These are phyloP conservation scores for Polymixis flavicincta DNA, from an alignment of 2,888 invertebrate genomes.

Conservation along the genomic window DNA sequence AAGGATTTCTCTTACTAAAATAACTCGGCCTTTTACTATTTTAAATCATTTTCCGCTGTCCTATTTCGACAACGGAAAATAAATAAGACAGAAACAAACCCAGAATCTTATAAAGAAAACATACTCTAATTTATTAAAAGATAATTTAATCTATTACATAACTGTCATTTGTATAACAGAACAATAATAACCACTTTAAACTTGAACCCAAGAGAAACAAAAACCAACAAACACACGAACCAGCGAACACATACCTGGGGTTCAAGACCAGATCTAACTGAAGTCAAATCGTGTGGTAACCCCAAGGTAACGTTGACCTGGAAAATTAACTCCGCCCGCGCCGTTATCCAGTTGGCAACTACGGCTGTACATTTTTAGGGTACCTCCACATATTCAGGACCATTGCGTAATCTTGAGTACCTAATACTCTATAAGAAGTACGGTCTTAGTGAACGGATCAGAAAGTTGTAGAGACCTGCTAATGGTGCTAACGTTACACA, in stretches of 20 bases:
- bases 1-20: neutral
- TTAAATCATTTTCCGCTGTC: neutral
- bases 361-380: conserved; percentile 66
- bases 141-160: neutral
- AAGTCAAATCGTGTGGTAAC: conserved; percentile 73
- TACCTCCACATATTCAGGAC: conserved; percentile 54
- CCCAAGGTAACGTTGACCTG: conserved; percentile 80
- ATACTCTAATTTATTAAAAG: neutral
- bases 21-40: no score
- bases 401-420: conserved; percentile 51
- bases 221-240: conserved; percentile 41
- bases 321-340: conserved; percentile 83
- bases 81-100: neutral
- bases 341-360: conserved; percentile 73
- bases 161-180: neutral
- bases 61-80: no score
- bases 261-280: conserved; percentile 52
- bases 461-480: conserved; percentile 4
- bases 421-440: conserved; percentile 31
- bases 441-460: conserved; percentile 9
- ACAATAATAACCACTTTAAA: conserved; percentile 36
- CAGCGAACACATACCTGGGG: conserved; percentile 15
- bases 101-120: neutral
- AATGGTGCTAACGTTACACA: neutral
- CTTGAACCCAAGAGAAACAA: conserved; percentile 51